Conservation (phyloP, 2,113 vertebrate genomes). For the Nesoenas mayeri region DNA sequence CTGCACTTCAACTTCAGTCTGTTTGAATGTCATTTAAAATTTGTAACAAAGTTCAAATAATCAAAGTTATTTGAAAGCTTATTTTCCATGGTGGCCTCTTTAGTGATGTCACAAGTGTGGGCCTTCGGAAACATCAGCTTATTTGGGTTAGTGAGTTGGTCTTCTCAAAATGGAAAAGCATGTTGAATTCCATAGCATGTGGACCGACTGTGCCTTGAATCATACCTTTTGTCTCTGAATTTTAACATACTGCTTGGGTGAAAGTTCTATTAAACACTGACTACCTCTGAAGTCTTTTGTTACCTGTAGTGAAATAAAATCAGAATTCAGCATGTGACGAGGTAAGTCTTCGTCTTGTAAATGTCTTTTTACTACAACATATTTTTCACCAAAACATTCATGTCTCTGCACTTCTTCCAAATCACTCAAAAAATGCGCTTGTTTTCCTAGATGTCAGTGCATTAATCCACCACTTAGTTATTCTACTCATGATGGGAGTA, state of each 20-base stretch:
- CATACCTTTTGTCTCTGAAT: background rate
- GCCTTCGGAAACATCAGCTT: background rate
- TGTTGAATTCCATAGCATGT: background rate
- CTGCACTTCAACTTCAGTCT: background rate
- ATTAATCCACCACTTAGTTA: background rate
- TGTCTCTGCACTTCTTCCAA: background rate
- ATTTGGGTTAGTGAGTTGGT: background rate
- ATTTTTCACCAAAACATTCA: background rate
- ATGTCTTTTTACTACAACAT: background rate
- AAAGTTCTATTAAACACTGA: background rate
- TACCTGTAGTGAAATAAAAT: conserved; percentile 37
- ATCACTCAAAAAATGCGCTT: background rate
- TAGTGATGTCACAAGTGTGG: background rate
- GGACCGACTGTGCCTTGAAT: background rate
- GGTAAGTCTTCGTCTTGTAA: background rate
- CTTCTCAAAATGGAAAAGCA: conserved; percentile 17
- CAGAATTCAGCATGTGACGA: background rate
- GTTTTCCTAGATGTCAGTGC: background rate
- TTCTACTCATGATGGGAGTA: background rate
- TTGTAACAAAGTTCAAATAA: background rate
- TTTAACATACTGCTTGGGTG: conserved; percentile 14
- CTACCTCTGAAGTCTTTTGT: background rate
- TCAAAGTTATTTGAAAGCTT: background rate
- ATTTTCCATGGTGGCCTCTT: background rate
- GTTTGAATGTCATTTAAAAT: background rate